Evolutionary conservation across 2,888 invertebrate genomes (phyloP), one percentile per base, ranked within the genome.

Genomic region (Diloba caeruleocephala): DNA sequence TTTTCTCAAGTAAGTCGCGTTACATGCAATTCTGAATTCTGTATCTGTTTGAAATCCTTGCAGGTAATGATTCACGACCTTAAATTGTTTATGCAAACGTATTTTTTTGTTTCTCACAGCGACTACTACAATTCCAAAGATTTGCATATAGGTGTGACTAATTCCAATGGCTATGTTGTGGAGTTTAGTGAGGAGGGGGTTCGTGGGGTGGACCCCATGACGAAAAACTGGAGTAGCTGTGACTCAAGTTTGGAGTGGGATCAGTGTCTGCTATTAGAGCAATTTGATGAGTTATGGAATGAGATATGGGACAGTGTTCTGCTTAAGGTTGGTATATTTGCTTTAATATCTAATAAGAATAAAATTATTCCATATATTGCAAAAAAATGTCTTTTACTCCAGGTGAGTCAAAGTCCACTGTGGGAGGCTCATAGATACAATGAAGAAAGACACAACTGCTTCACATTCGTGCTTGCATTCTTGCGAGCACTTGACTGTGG

Each of bases 101-200:
- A 46, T 32, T 36, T 37, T 57, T 45, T 50, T 13, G 33, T 64
- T 51, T 8, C 31, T 94, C 94, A 34, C 92, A 97, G 97, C 87
- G 96, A 97, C 88, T 98, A 97, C 87, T 95, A 95, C 82, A 96
- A 97, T 84, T 95, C 96, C 36, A 96, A 96, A 84, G 97, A 98
- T 91, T 95, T 98, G 63, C 98, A 98, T 88, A 98, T 98, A 85
- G 98, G 98, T 49, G 95, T 98, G 62, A 98, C 98, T 45, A 96
- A 97, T 79, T 97, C 98, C 6, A 93, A 93, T 55, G 97, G 97
- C 26, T 94, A 94, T 76, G 96, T 98, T 41, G 96, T 97, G 55
- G 98, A 98, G 90, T 98, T 96, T 84, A 98, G 98, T 91, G 95
- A 95, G 74, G 94, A 95, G 74, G 98, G 98, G 25, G 93, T 98